phyloP scores from a whole-genome alignment of 2,113 vertebrate species.

The Dipodomys spectabilis region DNA sequence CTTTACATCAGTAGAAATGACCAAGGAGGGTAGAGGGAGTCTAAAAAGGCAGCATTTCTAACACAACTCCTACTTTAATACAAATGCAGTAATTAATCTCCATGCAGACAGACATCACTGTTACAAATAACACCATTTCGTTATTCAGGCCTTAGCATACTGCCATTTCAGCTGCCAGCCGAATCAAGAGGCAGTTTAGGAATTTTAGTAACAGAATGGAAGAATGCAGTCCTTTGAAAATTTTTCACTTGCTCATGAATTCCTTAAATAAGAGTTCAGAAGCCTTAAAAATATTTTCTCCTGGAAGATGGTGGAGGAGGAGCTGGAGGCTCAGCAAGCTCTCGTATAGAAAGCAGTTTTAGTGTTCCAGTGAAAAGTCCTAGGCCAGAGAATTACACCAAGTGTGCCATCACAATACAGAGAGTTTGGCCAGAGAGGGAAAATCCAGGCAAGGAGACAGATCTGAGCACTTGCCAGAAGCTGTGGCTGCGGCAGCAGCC shows the following conservation, averaged over 20 bases:
- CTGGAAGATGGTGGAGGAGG: neutral
- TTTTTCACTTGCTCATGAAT: neutral
- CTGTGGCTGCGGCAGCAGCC: too few species aligned
- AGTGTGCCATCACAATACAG: too few species aligned
- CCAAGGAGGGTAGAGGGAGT: neutral
- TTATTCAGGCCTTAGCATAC: neutral
- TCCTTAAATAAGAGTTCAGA: slow-evolving; percentile 34
- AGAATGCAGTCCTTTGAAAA: slow-evolving; percentile 1
- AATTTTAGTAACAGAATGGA: slow-evolving; percentile 7
- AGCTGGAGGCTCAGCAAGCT: too few species aligned
- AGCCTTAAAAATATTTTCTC: neutral
- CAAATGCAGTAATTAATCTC: slow-evolving; percentile 57
- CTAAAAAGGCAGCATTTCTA: slow-evolving; percentile 48
- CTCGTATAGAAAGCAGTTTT: too few species aligned
- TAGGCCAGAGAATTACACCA: too few species aligned
- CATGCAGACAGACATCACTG: slow-evolving; percentile 1
- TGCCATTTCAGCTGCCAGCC: neutral
- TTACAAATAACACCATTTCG: slow-evolving; percentile 51
- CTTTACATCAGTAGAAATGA: slow-evolving; percentile 45
- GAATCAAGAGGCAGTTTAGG: slow-evolving; percentile 8
- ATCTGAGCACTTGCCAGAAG: too few species aligned
- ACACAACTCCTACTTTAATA: slow-evolving; percentile 41
- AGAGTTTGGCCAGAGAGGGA: too few species aligned
- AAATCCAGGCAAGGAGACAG: too few species aligned
- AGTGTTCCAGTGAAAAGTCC: too few species aligned